Evolutionary conservation across 1,140 invertebrate species (phyloP), one percentile per base, ranked within the genome.

Genomic region (Drosophila lacteicornis): DNA sequence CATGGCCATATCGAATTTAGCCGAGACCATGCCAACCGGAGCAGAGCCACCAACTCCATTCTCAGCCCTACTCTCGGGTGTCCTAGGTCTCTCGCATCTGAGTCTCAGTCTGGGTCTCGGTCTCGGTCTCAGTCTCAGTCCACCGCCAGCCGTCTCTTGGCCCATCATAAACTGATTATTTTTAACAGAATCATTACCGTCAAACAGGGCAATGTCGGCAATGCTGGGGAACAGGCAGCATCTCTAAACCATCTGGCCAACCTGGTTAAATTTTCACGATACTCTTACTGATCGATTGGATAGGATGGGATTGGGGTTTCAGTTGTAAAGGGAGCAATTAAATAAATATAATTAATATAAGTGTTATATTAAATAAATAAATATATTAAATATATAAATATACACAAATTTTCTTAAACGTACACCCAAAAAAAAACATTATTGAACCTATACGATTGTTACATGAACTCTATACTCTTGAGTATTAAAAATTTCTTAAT

Each of bases 171-270:
- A 90, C 85, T 90, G 85, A 90, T 90, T 90, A 90, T 90, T 90
- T 88, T 90, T 90, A 90, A 90, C 85, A 90, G 85, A 90, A 90
- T 85, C 85, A 90, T 90, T 90, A 90, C 84, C 79, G 67, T 81
- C 75, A 84, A 65, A 78, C 50, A 69, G 38, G 75, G 75, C 75
- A 56, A 60, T 73, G 70, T 46, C 56, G 57, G 75, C 75, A 78
- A 36, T 36, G 53, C 36, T 55, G 53, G 53, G 36, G 36, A 56
- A 56, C 55, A 69, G 62, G 57, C 55, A 80, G 83, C 76, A 67
- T 58, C 60, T 62, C 46, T 38, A 69, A 51, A 22, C 75, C 61
- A 76, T 65, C 65, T 68, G 65, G 63, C 50, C 60, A 62, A 74
- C 53, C 50, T 51, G 57, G 73, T 69, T 79, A 65, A 38, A 55